A percentile compares a stretch with the other conserved stretches of the same genome.
Evolutionary conservation across 1,140 invertebrate species (phyloP).

Genomic region (Phymorhynchus buccinoides): DNA sequence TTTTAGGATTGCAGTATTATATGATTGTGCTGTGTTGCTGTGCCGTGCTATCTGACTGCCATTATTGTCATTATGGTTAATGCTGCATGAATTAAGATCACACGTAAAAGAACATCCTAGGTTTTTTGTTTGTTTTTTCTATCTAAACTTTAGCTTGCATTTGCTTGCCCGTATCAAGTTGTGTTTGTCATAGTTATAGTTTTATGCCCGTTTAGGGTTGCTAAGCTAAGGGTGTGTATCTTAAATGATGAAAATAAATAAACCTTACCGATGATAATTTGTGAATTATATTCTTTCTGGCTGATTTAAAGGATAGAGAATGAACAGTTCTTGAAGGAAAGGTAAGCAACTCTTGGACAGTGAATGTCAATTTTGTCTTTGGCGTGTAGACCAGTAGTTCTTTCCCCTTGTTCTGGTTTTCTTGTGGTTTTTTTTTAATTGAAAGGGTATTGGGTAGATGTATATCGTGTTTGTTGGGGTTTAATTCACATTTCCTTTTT

Average conservation of each 20-base stretch:
- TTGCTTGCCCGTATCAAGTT: too few species aligned
- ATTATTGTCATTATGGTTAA: too few species aligned
- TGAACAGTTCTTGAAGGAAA: constrained; percentile 38
- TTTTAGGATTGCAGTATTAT: too few species aligned
- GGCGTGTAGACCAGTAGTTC: constrained; percentile 2
- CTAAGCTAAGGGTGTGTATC: neutral
- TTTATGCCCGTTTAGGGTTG: neutral
- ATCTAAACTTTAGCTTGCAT: too few species aligned
- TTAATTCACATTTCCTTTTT: neutral
- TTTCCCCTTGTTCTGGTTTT: constrained; percentile 1
- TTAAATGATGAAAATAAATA: neutral
- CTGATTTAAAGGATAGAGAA: constrained; percentile 29
- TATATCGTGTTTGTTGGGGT: neutral
- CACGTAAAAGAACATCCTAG: too few species aligned
- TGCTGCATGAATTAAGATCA: too few species aligned
- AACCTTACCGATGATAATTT: too few species aligned
- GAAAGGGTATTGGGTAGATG: neutral
- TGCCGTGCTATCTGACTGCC: too few species aligned
- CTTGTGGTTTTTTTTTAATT: neutral
- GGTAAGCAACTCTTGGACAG: constrained; percentile 2
- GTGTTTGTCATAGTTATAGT: too few species aligned
- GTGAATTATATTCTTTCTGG: neutral
- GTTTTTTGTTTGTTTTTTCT: too few species aligned
- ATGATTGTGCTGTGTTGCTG: too few species aligned
- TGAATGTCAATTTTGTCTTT: neutral